These are phyloP conservation scores for Drosophila suboccidentalis DNA, from an alignment of 2,888 invertebrate species.

Conservation along the genomic window DNA sequence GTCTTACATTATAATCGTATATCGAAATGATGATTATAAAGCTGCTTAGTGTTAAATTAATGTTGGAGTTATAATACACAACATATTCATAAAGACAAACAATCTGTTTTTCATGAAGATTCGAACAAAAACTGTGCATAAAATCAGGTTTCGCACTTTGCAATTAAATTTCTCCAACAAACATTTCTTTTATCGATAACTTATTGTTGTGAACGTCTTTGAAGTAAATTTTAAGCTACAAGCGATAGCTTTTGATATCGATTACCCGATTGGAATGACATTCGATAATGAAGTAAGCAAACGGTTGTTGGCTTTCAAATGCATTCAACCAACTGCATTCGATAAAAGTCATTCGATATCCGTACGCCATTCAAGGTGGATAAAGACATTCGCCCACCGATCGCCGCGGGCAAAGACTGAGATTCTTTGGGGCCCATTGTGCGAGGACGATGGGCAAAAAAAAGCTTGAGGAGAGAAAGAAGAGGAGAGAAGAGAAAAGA, in stretches of 20 bases:
- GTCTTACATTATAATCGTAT: too few species aligned
- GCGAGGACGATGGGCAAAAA: conserved; percentile 19
- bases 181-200: neutral
- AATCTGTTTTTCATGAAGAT: too few species aligned
- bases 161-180: too few species aligned
- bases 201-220: neutral
- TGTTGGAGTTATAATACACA: too few species aligned
- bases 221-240: neutral
- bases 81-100: too few species aligned
- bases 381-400: conserved; percentile 45
- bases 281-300: conserved; percentile 4
- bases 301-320: conserved; percentile 20
- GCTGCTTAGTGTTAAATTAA: too few species aligned
- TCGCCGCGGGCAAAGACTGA: conserved; percentile 21
- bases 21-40: too few species aligned
- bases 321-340: conserved; percentile 43
- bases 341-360: conserved; percentile 32
- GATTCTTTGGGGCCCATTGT: conserved; percentile 53
- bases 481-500: neutral
- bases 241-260: neutral
- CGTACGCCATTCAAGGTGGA: conserved; percentile 28
- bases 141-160: too few species aligned
- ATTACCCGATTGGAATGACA: neutral
- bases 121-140: too few species aligned
- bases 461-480: neutral